A percentile compares a stretch with the other conserved stretches of the same genome.
These are phyloP conservation scores for Anthoscopus minutus DNA, from an alignment of 2,113 vertebrate species.

Conservation along the genomic window DNA sequence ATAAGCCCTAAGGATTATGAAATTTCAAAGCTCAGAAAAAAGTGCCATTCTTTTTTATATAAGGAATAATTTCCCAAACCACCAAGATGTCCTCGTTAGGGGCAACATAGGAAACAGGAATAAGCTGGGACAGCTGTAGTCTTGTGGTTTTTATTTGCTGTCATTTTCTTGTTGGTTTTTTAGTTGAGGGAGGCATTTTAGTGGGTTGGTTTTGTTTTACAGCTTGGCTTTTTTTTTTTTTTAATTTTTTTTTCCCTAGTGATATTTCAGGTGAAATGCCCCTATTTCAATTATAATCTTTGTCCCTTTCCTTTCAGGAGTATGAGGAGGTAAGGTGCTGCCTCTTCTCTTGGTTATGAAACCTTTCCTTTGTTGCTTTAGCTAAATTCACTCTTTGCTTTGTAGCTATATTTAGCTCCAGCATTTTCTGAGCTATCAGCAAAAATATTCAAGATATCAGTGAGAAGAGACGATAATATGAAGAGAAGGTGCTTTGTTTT, in stretches of 20 bases:
- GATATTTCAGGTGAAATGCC: not conserved
- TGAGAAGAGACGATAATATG: not conserved
- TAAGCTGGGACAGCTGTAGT: not conserved
- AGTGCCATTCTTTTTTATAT: not conserved
- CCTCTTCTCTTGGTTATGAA: not conserved
- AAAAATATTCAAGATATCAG: slow-evolving; percentile 49
- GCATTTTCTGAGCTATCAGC: slow-evolving; percentile 45
- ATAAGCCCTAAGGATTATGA: not conserved
- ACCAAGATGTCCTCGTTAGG: not conserved
- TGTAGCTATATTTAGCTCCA: slow-evolving; percentile 34
- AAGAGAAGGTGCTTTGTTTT: slow-evolving; percentile 20
- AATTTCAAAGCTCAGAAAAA: not conserved
- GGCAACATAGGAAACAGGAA: not conserved
- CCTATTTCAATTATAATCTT: not conserved
- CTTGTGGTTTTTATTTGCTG: not conserved
- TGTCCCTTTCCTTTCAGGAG: not conserved
- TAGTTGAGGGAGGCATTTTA: too few species aligned
- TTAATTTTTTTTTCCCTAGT: not conserved
- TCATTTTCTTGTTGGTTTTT: too few species aligned
- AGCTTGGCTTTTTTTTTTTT: too few species aligned
- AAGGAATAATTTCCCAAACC: not conserved
- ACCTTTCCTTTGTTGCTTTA: slow-evolving; percentile 2
- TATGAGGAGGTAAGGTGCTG: not conserved
- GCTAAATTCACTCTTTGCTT: slow-evolving; percentile 37
- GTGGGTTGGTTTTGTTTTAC: not conserved